Evolutionary conservation across 1,140 invertebrate genomes (phyloP), one percentile per base, ranked within the genome.

Genomic region (Bursaphelenchus mucronatus): DNA sequence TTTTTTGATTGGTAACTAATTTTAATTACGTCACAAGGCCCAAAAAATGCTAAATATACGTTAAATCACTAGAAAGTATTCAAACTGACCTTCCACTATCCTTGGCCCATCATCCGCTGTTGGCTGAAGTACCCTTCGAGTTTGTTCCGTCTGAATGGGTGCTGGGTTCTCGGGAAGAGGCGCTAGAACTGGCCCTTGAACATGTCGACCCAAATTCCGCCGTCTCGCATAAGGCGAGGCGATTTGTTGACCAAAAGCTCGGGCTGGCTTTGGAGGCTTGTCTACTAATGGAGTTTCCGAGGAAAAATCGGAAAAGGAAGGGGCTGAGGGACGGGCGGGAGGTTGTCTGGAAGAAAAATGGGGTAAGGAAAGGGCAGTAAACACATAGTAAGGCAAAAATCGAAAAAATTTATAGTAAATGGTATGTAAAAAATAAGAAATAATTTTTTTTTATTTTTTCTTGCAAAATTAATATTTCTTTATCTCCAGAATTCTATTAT

Each of bases 161-260:
- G 11, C 41, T 13, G 57, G 30, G 52, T 44, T 44, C 45, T 59
- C 57, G 13, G 47, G 47, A n/a, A 59, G 30, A 30, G 57, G 57
- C 11, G 57, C 40, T 44, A 59, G 30, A 59, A 59, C 45, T 3
- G 57, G 57, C 11, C 57, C 57, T 11, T 39, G 41, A 11, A 59
- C 45, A 5, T 44, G 57, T 4, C 57, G 57, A 3, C 57, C 57
- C 8, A 30, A 44, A 59, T 59, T 45, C 57, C 10, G 19, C 40
- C 41, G 13, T 39, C 57, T n/a, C 13, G 11, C 1, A 8, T 3
- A 39, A 59, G 45, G 40, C 45, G 57, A n/a, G 41, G 57, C 13
- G 57, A 30, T 59, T 59, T 44, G 13, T 39, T 59, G 40, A 39
- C 57, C 57, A 7, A 59, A 59, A n/a, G 40, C 40, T 17, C 57